phyloP scores from a whole-genome alignment of 1,140 invertebrate genomes.

The Aphelenchoides besseyi region DNA sequence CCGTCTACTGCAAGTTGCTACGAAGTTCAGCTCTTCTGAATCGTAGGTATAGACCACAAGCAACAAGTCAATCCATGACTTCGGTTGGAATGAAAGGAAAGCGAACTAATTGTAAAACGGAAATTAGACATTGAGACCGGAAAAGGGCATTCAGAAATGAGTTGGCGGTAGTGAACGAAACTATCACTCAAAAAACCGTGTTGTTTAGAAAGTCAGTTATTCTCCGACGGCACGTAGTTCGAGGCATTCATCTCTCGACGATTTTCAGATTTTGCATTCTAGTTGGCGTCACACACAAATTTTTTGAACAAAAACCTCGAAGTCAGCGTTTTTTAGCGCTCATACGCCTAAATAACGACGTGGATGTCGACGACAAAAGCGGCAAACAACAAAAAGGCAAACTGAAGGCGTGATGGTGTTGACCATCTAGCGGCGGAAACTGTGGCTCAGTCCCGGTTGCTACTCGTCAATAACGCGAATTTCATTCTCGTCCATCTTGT shows the following conservation, averaged over 20 bases:
- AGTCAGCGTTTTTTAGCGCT: background rate
- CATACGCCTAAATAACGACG: slow-evolving; percentile 3
- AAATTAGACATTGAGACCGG: background rate
- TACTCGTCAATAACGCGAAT: slow-evolving; percentile 5
- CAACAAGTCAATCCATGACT: slow-evolving; percentile 2
- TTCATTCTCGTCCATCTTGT: background rate
- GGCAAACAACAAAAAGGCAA: slow-evolving; percentile 1
- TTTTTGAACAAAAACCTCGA: background rate
- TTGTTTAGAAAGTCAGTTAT: no score
- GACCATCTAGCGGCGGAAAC: background rate
- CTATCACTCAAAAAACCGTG: background rate
- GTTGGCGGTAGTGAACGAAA: background rate
- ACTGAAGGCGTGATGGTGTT: background rate
- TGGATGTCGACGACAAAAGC: slow-evolving; percentile 5
- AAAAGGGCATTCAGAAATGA: background rate
- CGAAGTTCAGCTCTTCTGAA: background rate
- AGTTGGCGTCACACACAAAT: background rate
- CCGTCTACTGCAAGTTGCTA: background rate
- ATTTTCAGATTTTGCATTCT: background rate
- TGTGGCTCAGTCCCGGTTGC: background rate
- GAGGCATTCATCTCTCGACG: background rate
- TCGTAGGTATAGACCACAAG: background rate
- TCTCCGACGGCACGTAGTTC: background rate
- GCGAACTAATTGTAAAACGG: background rate
- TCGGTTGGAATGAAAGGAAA: background rate